Percentiles rank a stretch among this genome's conserved stretches.
phyloP scores from a whole-genome alignment of 2,113 vertebrate genomes.

The Ciconia boyciana region DNA sequence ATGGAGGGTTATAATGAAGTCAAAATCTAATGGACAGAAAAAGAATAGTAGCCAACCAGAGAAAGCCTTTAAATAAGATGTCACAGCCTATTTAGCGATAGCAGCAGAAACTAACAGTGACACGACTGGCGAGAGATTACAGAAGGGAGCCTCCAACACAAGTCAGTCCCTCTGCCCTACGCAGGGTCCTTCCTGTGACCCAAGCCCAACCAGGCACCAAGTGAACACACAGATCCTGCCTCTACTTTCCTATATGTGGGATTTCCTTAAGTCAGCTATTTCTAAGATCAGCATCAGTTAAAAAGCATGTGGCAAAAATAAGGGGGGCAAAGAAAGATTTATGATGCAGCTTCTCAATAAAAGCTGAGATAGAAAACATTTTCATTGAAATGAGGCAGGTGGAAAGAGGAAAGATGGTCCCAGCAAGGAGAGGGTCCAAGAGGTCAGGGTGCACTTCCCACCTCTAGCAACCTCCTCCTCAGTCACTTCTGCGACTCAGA shows the following conservation, averaged over 20 bases:
- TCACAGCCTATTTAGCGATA: not conserved
- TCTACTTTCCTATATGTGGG: not conserved
- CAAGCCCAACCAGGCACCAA: not conserved
- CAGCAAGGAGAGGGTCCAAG: not conserved
- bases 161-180: not conserved
- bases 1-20: not conserved
- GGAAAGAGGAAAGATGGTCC: not conserved
- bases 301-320: not conserved
- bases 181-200: not conserved
- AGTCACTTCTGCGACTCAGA: not conserved
- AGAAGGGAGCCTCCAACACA: not conserved
- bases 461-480: not conserved
- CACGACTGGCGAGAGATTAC: not conserved
- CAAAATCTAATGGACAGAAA: not conserved
- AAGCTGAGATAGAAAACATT: not conserved
- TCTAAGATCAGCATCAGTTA: not conserved
- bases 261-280: not conserved
- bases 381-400: not conserved
- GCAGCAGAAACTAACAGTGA: not conserved
- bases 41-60: not conserved
- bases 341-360: not conserved
- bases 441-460: not conserved
- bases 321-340: not conserved
- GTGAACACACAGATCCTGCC: not conserved
- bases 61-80: not conserved